These are phyloP conservation scores for Drosophila nikananu DNA, from an alignment of 1,140 invertebrate genomes.

Conservation along the genomic window DNA sequence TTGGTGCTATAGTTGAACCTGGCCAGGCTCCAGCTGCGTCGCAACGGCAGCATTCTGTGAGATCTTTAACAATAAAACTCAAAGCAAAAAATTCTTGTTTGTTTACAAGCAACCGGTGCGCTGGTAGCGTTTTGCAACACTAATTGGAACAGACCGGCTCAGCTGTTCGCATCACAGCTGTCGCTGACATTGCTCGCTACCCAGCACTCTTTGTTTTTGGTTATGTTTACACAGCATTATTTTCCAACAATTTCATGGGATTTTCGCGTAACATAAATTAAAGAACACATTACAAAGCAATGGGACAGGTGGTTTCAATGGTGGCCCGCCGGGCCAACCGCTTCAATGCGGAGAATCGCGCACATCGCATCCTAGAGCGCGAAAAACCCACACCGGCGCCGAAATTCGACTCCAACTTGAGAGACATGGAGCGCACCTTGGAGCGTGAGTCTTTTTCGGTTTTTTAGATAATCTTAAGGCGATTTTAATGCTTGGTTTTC, in stretches of 20 bases:
- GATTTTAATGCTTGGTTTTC: constrained; percentile 8
- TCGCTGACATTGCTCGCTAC: not conserved
- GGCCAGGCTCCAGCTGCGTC: constrained; percentile 42
- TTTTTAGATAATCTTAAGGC: not conserved
- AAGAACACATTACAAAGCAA: constrained; percentile 37
- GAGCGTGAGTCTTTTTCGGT: constrained; percentile 85
- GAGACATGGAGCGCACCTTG: constrained; percentile 88
- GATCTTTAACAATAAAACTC: not conserved
- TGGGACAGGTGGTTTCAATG: constrained; percentile 87
- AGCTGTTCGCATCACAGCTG: constrained; percentile 23
- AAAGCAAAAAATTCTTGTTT: constrained; percentile 26
- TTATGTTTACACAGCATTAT: constrained; percentile 67
- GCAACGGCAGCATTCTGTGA: constrained; percentile 51
- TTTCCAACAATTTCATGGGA: constrained; percentile 1
- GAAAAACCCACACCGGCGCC: constrained; percentile 90
- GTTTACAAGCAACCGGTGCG: constrained; percentile 52
- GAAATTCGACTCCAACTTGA: constrained; percentile 86
- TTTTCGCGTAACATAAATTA: constrained; percentile 17
- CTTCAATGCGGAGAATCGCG: constrained; percentile 91
- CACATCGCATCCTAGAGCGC: constrained; percentile 88
- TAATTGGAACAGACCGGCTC: not conserved
- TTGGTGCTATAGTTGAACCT: constrained; percentile 37
- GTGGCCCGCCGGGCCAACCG: constrained; percentile 86
- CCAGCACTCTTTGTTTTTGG: constrained; percentile 59
- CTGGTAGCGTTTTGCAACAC: constrained; percentile 23